Base-by-base conservation (phyloP, 2,113 vertebrate genomes). In the Talpa occidentalis region DNA sequence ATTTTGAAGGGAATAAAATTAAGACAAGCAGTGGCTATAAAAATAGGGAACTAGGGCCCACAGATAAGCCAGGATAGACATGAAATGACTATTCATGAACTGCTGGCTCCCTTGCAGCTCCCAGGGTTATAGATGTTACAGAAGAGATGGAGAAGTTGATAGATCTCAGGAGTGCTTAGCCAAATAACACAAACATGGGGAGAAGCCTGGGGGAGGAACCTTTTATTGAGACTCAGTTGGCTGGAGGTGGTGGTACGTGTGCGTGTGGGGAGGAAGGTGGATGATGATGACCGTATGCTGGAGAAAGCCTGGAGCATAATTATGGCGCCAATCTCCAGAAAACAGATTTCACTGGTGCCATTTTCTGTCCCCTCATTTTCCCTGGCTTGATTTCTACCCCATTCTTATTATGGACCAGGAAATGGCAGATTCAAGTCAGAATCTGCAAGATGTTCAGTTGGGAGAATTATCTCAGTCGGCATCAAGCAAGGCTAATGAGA, bases 1-100 rank as follows among this genome's bases (percentile, higher is more conserved):
- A 85, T 93, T 96, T 94, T 93, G 69, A 93, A 93, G 94, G 88
- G 73, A 77, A 90, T 88, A 95, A 95, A 95, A 90, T 91, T 44
- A 91, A 95, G 84, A 88, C 77, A 93, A 94, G 94, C 69, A 91
- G 87, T 93, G 92, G 49, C 78, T 95, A 76, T 67, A 49, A 94
- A 93, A 93, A 82, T 24, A 74, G 76, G 70, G 88, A 85, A 12
- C 28, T 6, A 8, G n/a, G 72, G 40, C 49, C 32, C 62, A 88
- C 9, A 93, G 73, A 94, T 80, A 85, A 84, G 35, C 35, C 82
- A 86, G 84, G 14, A 85, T 47, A 73, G 54, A 90, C 15, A 30
- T 37, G 37, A 89, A 83, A 64, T 80, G 80, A 73, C n/a, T 76
- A 26, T 88, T 95, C 30, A n/a, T 28, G 30, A 17, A 56, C 7